Conservation (phyloP, 2,797 vertebrate genomes). For the Perodicticus potto region DNA sequence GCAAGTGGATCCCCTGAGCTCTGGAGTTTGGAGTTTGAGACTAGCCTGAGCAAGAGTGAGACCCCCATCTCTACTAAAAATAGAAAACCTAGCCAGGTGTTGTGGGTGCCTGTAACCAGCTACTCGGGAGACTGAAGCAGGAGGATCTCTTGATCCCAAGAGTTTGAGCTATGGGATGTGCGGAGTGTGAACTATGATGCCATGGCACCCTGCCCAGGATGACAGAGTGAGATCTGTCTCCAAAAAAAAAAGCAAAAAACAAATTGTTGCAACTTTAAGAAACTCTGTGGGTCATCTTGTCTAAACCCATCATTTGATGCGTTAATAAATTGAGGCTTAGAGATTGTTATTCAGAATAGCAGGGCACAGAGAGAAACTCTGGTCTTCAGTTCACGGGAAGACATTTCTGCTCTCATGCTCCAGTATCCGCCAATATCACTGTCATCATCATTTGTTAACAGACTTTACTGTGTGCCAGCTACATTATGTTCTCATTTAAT, state of each 20-base stretch:
- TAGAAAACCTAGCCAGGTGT: no score
- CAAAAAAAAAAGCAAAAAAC: neutral
- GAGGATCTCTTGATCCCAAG: no score
- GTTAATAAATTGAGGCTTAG: neutral
- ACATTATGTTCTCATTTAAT: neutral
- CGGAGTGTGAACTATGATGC: no score
- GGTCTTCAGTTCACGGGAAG: neutral
- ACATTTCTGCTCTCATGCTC: accelerated
- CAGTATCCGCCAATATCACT: neutral
- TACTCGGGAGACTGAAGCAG: no score
- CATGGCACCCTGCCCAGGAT: no score
- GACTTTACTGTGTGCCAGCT: neutral
- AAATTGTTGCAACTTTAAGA: neutral
- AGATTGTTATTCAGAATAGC: neutral
- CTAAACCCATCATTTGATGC: neutral
- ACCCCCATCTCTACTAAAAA: no score
- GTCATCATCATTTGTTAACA: neutral
- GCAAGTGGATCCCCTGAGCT: no score
- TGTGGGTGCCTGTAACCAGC: no score
- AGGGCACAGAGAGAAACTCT: neutral
- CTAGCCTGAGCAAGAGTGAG: no score
- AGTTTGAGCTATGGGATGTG: no score
- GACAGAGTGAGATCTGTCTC: no score
- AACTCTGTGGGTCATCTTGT: neutral
- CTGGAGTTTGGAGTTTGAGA: no score